These are phyloP conservation scores for Rotaria macrura DNA, from an alignment of 2,888 invertebrate genomes.

Conservation along the genomic window DNA sequence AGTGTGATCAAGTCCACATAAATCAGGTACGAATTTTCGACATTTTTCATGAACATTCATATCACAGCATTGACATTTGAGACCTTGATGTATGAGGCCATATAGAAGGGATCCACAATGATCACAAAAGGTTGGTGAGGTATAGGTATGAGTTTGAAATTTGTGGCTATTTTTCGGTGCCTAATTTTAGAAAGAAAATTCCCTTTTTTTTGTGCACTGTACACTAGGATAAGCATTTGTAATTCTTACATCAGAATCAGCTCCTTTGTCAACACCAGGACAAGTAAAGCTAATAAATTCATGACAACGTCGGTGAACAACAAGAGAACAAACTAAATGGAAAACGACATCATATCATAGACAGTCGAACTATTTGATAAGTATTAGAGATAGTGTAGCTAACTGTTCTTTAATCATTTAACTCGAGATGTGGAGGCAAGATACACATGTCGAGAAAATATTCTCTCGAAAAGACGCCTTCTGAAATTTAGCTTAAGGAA, in stretches of 20 bases:
- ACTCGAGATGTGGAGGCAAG: no score
- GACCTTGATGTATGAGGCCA: constrained; percentile 94
- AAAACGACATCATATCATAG: no score
- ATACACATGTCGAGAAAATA: no score
- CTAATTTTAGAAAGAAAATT: neutral
- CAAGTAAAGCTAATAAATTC: constrained; percentile 98
- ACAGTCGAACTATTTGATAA: no score
- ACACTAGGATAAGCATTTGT: no score
- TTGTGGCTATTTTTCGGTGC: constrained; percentile 66
- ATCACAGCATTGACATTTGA: constrained; percentile 87
- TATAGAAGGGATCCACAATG: constrained; percentile 97
- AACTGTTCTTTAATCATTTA: no score
- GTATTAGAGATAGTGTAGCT: no score
- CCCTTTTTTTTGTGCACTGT: no score
- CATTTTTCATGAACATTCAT: constrained; percentile 99
- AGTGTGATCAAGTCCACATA: constrained; percentile 98
- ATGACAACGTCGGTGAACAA: constrained; percentile 98
- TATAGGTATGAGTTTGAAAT: constrained; percentile 83
- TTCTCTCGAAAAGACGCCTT: no score
- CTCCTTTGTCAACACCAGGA: constrained; percentile 96
- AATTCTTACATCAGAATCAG: constrained; percentile 83
- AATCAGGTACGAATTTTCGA: constrained; percentile 90
- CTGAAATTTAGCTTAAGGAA: no score
- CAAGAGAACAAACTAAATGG: constrained; percentile 99
- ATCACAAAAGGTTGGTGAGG: constrained; percentile 97